A percentile compares a stretch with the other conserved stretches of the same genome.
phyloP scores from a whole-genome alignment of 2,888 invertebrate species.

The Calameuta pallipes region DNA sequence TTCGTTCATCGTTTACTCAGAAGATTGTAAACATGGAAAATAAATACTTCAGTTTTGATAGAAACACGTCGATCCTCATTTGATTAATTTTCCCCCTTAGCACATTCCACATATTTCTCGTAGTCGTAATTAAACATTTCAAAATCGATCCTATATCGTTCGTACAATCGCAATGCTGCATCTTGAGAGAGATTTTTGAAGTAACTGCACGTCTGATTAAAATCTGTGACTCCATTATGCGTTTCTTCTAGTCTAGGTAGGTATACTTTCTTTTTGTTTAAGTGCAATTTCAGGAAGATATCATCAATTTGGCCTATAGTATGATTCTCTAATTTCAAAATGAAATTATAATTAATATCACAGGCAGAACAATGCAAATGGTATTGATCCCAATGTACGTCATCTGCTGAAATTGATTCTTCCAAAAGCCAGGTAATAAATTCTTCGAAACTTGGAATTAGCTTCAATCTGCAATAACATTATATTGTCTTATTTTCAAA shows the following conservation, averaged over 20 bases:
- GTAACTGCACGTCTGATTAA: conserved; percentile 53
- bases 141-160: conserved; percentile 59
- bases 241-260: conserved; percentile 47
- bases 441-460: conserved; percentile 60
- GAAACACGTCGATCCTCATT: not conserved
- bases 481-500: not conserved
- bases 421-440: conserved; percentile 57
- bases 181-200: conserved; percentile 49
- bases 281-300: conserved; percentile 44
- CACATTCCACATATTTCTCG: conserved; percentile 51
- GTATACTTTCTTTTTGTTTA: conserved; percentile 32
- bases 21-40: not conserved
- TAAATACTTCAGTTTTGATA: conserved; percentile 4
- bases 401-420: conserved; percentile 46
- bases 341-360: conserved; percentile 49
- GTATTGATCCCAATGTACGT: conserved; percentile 62
- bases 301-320: conserved; percentile 44
- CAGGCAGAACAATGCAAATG: conserved; percentile 59
- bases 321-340: conserved; percentile 57
- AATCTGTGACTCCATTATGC: conserved; percentile 49
- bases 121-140: conserved; percentile 60
- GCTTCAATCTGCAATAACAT: conserved; percentile 44
- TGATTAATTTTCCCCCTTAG: conserved; percentile 11
- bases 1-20: not conserved
- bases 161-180: conserved; percentile 48